Evolutionary conservation across 1,140 invertebrate species (phyloP), one percentile per base, ranked within the genome.

Genomic region (Saccostrea echinata): DNA sequence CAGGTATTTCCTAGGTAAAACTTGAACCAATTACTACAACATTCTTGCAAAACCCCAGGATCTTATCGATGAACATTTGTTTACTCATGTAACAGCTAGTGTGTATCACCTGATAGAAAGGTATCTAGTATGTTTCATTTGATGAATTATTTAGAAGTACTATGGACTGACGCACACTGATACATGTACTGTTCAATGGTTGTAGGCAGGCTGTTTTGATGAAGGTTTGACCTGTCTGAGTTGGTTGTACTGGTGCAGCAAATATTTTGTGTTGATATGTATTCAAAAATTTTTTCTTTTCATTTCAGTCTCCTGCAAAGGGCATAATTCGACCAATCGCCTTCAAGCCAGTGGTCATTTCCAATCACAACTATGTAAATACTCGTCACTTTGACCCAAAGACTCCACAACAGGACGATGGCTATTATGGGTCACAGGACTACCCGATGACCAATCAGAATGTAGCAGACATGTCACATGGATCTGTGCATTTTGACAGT

Each of bases 251-350:
- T 76, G 43, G 6, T 43, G 6, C 43, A 13, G 24, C 8, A 61
- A 18, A 61, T n/a, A 61, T 18, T 43, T 21, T 21, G 55, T 61
- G 55, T 61, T 61, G 16, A 61, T 6, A 61, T 21, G n/a, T 61
- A 61, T 21, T 61, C n/a, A 61, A 2, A 43, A 8, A 61, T 21
- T 61, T 61, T 61, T 88, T 84, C 89, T 84, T 91, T 68, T 90
- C 30, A 76, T 93, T 93, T 68, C 93, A 93, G 92, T 93, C 92
- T 68, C 92, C 94, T 88, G 94, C 94, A 83, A 97, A 97, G 94
- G 96, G 96, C 86, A 96, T 97, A 84, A 96, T 97, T 91, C 95
- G 96, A 85, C 97, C 97, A 89, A 97, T 97, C 88, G 97, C 97
- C 85, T 97, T 97, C 94, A 97, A 97, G 94, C 97, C 97, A 87